Evolutionary conservation across 2,888 invertebrate genomes (phyloP).

Genomic region (Ptychoptera contaminata): DNA sequence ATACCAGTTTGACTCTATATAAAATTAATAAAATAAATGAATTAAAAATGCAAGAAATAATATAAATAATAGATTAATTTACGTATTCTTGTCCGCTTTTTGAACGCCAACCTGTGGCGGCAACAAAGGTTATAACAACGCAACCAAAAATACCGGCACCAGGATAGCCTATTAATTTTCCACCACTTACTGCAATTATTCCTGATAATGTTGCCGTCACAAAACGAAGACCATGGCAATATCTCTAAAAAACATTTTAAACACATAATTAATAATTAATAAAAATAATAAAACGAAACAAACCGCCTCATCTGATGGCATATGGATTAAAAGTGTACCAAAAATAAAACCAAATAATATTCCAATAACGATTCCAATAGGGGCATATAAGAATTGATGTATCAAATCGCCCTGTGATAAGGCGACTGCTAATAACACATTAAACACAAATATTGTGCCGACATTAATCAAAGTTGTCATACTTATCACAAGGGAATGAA

Average conservation of each 20-base stretch:
- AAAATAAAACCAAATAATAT: constrained; percentile 40
- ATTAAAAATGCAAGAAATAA: no score
- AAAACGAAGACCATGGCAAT: constrained; percentile 33
- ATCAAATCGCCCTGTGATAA: constrained; percentile 40
- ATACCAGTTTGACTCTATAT: constrained; percentile 36
- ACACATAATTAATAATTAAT: not conserved
- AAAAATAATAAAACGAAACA: constrained; percentile 11
- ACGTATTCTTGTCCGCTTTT: constrained; percentile 21
- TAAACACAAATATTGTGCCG: constrained; percentile 56
- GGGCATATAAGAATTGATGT: constrained; percentile 37
- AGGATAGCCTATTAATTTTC: constrained; percentile 38
- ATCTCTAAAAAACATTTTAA: constrained; percentile 19
- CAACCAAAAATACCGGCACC: constrained; percentile 47
- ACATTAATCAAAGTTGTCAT: constrained; percentile 55
- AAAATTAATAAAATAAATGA: not conserved
- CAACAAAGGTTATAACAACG: constrained; percentile 38
- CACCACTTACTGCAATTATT: constrained; percentile 45
- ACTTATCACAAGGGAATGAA: constrained; percentile 49
- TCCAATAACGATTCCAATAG: constrained; percentile 44
- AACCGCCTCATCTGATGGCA: constrained; percentile 37
- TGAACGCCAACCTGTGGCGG: constrained; percentile 36
- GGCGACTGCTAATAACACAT: constrained; percentile 46
- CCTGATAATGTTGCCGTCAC: constrained; percentile 43
- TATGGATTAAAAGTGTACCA: constrained; percentile 42
- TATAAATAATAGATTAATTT: constrained; percentile 14